Conservation (phyloP, 2,888 invertebrate species). For the Tuberolachnus salignus region DNA sequence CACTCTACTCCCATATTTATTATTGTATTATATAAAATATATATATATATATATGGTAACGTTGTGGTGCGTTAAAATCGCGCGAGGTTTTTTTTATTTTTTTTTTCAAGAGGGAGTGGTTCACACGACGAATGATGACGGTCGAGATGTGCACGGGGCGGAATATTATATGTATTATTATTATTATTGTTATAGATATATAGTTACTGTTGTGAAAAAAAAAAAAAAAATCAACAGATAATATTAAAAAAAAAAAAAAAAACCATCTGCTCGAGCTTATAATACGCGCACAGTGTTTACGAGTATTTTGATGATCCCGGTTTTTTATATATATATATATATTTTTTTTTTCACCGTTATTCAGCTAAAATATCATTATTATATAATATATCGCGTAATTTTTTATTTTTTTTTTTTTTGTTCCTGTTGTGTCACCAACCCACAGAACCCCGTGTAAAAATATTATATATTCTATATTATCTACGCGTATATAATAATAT, state of each 20-base stretch:
- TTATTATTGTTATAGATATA: no score
- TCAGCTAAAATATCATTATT: conserved; percentile 41
- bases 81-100: neutral
- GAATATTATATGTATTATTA: conserved; percentile 25
- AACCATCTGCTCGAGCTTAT: conserved; percentile 33
- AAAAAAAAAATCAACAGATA: conserved; percentile 26
- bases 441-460: neutral
- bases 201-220: conserved; percentile 20
- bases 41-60: neutral
- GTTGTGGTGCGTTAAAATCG: conserved; percentile 21
- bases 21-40: neutral
- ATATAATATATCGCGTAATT: conserved; percentile 31
- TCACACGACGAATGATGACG: conserved; percentile 52
- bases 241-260: conserved; percentile 28
- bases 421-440: conserved; percentile 33
- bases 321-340: no score
- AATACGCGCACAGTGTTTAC: neutral
- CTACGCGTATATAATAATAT: neutral
- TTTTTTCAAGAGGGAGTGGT: conserved; percentile 48
- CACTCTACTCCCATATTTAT: neutral
- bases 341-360: conserved; percentile 43
- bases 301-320: conserved; percentile 42
- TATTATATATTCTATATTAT: neutral
- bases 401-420: neutral
- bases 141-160: conserved; percentile 46